These are phyloP conservation scores for Chaetophractus vellerosus DNA, from an alignment of 2,797 vertebrate species.

Conservation along the genomic window DNA sequence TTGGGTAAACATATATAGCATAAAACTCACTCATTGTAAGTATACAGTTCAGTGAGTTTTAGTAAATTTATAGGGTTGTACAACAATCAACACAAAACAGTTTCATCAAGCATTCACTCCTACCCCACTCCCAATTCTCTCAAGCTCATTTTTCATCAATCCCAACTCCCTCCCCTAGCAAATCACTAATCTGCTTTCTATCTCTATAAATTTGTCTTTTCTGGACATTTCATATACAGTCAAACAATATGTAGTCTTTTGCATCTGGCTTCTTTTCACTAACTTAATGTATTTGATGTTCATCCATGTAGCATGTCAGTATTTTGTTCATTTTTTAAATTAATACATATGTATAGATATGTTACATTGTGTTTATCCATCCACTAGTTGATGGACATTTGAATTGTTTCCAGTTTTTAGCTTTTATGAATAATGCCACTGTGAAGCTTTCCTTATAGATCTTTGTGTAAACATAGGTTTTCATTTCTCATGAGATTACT, in stretches of 20 bases:
- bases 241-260: not conserved
- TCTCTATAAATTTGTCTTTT: not conserved
- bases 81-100: not conserved
- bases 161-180: not conserved
- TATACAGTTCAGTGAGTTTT: not conserved
- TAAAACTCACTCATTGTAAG: not conserved
- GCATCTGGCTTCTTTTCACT: not conserved
- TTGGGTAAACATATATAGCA: not conserved
- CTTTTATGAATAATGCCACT: not conserved
- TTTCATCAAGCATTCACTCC: not conserved
- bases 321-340: not conserved
- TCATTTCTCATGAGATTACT: not conserved
- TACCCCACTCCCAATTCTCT: not conserved
- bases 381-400: not conserved
- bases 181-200: not conserved
- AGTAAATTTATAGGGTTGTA: not conserved
- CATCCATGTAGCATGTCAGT: not conserved
- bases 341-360: not conserved
- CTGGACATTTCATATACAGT: not conserved
- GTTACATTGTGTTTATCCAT: too few species aligned
- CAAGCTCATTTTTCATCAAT: not conserved
- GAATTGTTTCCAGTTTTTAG: not conserved
- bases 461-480: not conserved
- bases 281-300: constrained; percentile 16
- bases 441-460: not conserved